Evolutionary conservation across 2,888 invertebrate genomes (phyloP).

Genomic region (Erynnis tages): DNA sequence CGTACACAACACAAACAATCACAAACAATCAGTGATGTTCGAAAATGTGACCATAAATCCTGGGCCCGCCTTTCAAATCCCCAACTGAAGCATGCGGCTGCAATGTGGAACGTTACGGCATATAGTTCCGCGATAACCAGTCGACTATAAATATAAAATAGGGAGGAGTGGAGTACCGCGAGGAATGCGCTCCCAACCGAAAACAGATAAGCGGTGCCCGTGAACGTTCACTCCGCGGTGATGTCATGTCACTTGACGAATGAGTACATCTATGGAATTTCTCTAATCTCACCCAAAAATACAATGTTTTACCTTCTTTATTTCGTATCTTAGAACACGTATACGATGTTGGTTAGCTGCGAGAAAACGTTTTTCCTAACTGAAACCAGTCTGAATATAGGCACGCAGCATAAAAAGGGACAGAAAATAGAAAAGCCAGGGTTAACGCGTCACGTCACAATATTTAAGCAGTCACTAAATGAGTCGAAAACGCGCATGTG

Average conservation of each 20-base stretch:
- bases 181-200: constrained; percentile 58
- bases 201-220: constrained; percentile 56
- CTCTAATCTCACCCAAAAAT: constrained; percentile 17
- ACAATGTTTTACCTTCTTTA: too few species aligned
- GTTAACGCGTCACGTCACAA: too few species aligned
- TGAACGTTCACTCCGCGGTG: constrained; percentile 42
- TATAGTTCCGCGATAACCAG: constrained; percentile 40
- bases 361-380: too few species aligned
- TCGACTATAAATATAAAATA: constrained; percentile 49
- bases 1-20: neutral
- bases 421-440: too few species aligned
- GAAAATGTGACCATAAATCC: neutral
- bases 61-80: neutral
- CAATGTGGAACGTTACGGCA: constrained; percentile 29
- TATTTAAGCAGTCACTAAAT: too few species aligned
- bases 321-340: too few species aligned
- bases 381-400: too few species aligned
- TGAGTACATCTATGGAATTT: constrained; percentile 15
- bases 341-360: too few species aligned
- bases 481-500: too few species aligned
- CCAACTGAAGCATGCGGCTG: constrained; percentile 4
- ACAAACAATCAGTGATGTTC: neutral
- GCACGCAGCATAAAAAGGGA: too few species aligned
- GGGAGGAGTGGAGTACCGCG: constrained; percentile 43
- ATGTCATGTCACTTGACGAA: constrained; percentile 45